phyloP scores from a whole-genome alignment of 2,888 invertebrate species.

The Emmelina monodactyla region DNA sequence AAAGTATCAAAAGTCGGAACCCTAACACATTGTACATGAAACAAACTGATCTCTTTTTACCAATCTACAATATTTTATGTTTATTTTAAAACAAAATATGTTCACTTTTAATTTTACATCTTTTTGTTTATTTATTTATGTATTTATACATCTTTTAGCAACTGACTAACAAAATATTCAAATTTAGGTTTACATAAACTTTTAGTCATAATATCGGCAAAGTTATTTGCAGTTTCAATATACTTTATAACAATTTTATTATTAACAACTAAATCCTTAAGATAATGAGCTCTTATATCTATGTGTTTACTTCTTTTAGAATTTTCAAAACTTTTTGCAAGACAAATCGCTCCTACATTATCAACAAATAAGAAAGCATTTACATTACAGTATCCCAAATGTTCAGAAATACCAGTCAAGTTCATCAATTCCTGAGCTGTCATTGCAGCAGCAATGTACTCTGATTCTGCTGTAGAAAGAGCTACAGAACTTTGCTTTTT shows the following conservation, averaged over 20 bases:
- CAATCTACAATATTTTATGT: too few relatives aligned
- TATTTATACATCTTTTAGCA: too few relatives aligned
- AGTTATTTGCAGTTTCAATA: constrained; percentile 4
- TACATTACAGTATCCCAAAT: constrained; percentile 1
- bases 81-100: too few relatives aligned
- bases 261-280: constrained; percentile 5
- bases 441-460: constrained; percentile 6
- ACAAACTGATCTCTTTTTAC: too few relatives aligned
- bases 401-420: constrained; percentile 5
- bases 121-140: background rate
- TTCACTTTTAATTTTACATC: background rate
- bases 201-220: constrained; percentile 6
- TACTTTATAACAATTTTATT: constrained; percentile 3
- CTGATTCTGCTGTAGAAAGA: constrained; percentile 6
- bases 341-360: constrained; percentile 7
- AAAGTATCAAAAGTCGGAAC: too few relatives aligned
- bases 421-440: constrained; percentile 7
- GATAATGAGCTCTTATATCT: constrained; percentile 4
- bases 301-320: constrained; percentile 7
- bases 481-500: constrained; percentile 5
- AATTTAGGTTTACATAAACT: constrained; percentile 4
- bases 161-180: background rate
- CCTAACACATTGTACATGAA: too few relatives aligned
- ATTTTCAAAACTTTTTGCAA: constrained; percentile 7
- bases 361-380: constrained; percentile 3